Conservation (phyloP, 2,888 invertebrate genomes). For the Eustalomyia histrio region DNA sequence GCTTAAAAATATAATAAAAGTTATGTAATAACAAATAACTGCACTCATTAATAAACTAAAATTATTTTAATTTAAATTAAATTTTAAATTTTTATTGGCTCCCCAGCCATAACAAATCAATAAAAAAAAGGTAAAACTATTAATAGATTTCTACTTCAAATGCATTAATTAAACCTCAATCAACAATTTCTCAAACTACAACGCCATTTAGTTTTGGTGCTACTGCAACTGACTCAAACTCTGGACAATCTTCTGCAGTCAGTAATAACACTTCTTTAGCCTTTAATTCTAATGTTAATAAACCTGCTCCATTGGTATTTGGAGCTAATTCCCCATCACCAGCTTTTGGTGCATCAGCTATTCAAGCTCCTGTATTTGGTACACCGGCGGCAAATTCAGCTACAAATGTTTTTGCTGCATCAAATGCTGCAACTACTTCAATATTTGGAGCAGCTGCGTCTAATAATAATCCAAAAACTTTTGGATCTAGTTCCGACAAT, state of each 20-base stretch:
- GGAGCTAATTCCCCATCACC: constrained; percentile 1
- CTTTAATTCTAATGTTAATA: constrained; percentile 8
- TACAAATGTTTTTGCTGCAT: constrained; percentile 54
- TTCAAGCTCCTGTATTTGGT: constrained; percentile 17
- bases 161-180: not conserved
- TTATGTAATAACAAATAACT: too few species aligned
- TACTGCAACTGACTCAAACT: not conserved
- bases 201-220: constrained; percentile 25
- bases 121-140: too few species aligned
- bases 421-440: constrained; percentile 25
- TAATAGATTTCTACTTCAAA: constrained; percentile 38
- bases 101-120: too few species aligned
- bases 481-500: constrained; percentile 9
- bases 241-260: not conserved
- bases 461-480: not conserved
- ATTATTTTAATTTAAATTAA: too few species aligned
- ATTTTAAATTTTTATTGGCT: too few species aligned
- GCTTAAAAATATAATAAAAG: too few species aligned
- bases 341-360: not conserved
- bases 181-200: not conserved
- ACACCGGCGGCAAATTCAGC: constrained; percentile 8
- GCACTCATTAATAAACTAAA: too few species aligned
- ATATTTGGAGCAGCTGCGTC: constrained; percentile 22
- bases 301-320: not conserved
- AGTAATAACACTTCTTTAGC: constrained; percentile 27